Percentiles rank a stretch among this genome's conserved stretches.
phyloP scores from a whole-genome alignment of 1,140 invertebrate species.

The Goniozus legneri region DNA sequence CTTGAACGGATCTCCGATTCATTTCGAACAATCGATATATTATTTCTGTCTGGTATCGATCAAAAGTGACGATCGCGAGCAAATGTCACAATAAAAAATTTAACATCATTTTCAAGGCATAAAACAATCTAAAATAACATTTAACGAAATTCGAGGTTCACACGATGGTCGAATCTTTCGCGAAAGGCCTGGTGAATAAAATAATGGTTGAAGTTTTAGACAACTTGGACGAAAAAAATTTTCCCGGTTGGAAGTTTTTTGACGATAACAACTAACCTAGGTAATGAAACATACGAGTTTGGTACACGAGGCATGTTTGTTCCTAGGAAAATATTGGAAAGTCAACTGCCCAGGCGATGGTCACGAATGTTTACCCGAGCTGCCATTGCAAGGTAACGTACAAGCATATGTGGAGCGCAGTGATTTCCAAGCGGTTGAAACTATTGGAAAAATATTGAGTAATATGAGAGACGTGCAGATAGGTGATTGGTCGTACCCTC shows the following conservation, averaged over 20 bases:
- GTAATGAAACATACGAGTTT: too few relatives aligned
- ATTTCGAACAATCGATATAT: too few relatives aligned
- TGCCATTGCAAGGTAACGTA: background rate
- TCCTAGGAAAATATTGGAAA: background rate
- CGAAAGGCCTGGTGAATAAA: constrained; percentile 24
- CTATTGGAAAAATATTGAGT: constrained; percentile 5
- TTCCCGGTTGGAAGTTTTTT: too few relatives aligned
- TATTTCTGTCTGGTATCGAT: too few relatives aligned
- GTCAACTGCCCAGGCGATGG: background rate
- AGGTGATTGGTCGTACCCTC: constrained; percentile 21
- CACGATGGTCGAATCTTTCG: constrained; percentile 26
- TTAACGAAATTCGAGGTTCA: too few relatives aligned
- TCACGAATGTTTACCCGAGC: background rate
- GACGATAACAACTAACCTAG: too few relatives aligned
- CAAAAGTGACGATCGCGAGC: too few relatives aligned
- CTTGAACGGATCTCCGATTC: too few relatives aligned
- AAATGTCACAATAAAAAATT: too few relatives aligned
- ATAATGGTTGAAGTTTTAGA: constrained; percentile 27
- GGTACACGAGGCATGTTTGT: too few relatives aligned
- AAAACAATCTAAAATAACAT: too few relatives aligned
- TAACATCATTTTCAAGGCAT: too few relatives aligned
- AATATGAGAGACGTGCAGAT: constrained; percentile 29
- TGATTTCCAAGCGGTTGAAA: constrained; percentile 3
- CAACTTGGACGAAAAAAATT: constrained; percentile 10
- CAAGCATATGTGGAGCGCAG: background rate